Base-by-base conservation (phyloP, 2,113 vertebrate genomes). In the Equus przewalskii region DNA sequence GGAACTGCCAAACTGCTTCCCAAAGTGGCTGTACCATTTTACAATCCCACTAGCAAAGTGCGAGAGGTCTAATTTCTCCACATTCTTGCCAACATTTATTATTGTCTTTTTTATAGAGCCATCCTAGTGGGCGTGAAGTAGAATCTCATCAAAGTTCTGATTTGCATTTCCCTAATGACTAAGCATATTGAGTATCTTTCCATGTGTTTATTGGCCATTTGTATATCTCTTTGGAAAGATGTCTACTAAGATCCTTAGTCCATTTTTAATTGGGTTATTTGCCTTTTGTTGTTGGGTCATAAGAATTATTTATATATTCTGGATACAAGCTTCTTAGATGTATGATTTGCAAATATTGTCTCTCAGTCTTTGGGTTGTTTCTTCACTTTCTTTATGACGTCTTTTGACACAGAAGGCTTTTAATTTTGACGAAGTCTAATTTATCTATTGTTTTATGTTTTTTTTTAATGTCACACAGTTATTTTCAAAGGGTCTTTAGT, bases 361-460 rank as follows among this genome's bases (percentile, higher is more conserved):
- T 85, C 72, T 85, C 60, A 94, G 67, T 91, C 46, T 56, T 69
- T 80, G 51, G 56, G 46, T 33, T 73, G 13, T 44, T 46, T 87
- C 51, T 76, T 84, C 28, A 62, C 26, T 69, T 86, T 65, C 67
- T 92, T 86, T 3, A 30, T 81, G 44, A 24, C 73, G 22, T 16
- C 51, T 60, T 96, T 83, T 67, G 62, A 93, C 46, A 13, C 28
- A 56, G 95, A 89, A 69, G 78, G n/a, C 7, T 87, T 93, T 83
- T 64, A 56, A 46, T 95, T 89, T 91, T 75, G 22, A 54, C 49
- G 22, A 80, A 89, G 13, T 94, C 18, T 56, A 81, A 85, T 76
- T 90, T 76, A 81, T 60, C 19, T 62, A 28, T 83, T 64, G 18
- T 80, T 87, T 85, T 58, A 24, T n/a, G 36, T 41, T 73, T 96